Evolutionary conservation across 1,140 invertebrate species (phyloP), one percentile per base, ranked within the genome.

Genomic region (Elymnias hypermnestra): DNA sequence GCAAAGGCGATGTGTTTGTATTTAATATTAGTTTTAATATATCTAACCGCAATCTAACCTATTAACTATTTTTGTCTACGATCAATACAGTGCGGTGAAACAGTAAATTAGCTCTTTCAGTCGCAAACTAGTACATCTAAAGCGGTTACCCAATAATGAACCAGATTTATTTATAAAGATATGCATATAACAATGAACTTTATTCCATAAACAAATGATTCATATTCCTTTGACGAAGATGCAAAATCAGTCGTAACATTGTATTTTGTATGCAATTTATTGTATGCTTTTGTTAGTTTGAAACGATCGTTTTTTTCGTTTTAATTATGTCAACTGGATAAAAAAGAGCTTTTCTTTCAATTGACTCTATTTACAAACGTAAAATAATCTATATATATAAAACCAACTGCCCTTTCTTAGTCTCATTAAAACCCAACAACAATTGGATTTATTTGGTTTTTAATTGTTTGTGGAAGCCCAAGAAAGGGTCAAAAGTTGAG

Each of bases 31-130:
- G 26, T 29, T 29, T 29, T 33, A 7, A 2, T 22, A 43, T 19
- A 28, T 15, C 21, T 22, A 8, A 36, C 35, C 35, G 23, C 43
- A 38, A 46, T 46, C 23, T 36, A 21, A 29, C 6, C 10, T 14
- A 13, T 28, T 38, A n/a, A 46, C 15, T 18, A 22, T 46, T 26
- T 37, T 45, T 14, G 5, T 3, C 23, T 9, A 8, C 25, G 22
- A 28, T 46, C 43, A 25, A 46, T 46, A 38, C 22, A 8, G n/a
- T 29, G 17, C 21, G 43, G 43, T 29, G 5, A 2, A 21, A 46
- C 43, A 43, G 28, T 33, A 43, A 43, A 43, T 43, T 43, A 43
- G 17, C 40, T 43, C 40, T 43, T 43, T 43, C 40, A 43, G 29
- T 43, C 17, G 25, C 40, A 43, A 33, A 43, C 39, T 18, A 21